A percentile compares a stretch with the other conserved stretches of the same genome.
Conservation (phyloP, 2,113 vertebrate species). For the Picathartes gymnocephalus region DNA sequence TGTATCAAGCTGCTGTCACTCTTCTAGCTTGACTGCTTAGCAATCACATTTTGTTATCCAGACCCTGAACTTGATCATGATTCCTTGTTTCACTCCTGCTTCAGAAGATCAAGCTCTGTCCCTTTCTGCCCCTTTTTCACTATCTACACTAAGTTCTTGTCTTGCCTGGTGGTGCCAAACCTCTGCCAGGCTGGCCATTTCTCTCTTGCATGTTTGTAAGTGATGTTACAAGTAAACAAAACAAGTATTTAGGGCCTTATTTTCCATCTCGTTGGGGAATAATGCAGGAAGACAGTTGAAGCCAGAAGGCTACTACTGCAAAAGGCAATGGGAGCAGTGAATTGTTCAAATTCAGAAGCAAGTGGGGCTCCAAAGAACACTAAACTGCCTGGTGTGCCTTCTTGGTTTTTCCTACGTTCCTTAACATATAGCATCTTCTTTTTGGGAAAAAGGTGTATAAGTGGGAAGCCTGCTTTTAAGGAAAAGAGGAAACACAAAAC, state of each 20-base stretch:
- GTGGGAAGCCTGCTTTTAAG: not conserved
- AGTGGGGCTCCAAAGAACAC: not conserved
- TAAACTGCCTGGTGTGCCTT: not conserved
- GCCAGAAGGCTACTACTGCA: not conserved
- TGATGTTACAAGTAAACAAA: not conserved
- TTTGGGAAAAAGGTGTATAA: not conserved
- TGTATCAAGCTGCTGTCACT: constrained; percentile 46
- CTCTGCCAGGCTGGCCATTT: not conserved
- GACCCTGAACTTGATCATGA: constrained; percentile 30
- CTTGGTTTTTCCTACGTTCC: not conserved
- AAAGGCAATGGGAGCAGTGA: not conserved
- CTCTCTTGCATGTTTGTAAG: not conserved
- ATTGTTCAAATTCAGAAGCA: not conserved
- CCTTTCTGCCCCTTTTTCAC: not conserved
- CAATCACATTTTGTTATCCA: constrained; percentile 17
- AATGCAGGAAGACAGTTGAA: not conserved
- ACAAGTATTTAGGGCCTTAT: not conserved
- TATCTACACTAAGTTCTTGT: not conserved
- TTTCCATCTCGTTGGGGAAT: not conserved
- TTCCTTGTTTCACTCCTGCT: not conserved
- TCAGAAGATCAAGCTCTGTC: constrained; percentile 11
- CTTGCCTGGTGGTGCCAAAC: not conserved
- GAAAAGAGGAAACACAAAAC: not conserved
- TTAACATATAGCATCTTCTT: not conserved
- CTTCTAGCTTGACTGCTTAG: constrained; percentile 12